Evolutionary conservation across 2,888 invertebrate genomes (phyloP), one percentile per base, ranked within the genome.

Genomic region (Melikaiella ostensackeni): DNA sequence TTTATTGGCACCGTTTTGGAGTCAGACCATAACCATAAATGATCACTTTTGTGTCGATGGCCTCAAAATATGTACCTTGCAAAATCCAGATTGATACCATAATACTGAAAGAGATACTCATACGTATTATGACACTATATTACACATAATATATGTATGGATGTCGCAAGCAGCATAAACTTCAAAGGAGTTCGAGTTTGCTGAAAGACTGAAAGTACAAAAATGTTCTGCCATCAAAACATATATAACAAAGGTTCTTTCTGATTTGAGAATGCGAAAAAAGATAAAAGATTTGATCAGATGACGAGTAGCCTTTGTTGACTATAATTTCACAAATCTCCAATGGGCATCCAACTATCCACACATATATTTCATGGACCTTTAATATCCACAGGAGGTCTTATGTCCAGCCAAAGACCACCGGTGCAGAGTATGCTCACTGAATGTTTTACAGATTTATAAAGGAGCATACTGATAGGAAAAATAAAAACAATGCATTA

Each of bases 361-460:
- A 27, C 27, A 27, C 59, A 46, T 70, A 50, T 70, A 70, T 70
- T 13, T 70, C 70, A 70, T 70, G 70, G 50, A 27, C 30, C 50
- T 70, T 66, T 70, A 70, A 46, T 70, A 70, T 50, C 70, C 70
- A 70, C 70, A 55, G 70, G 70, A 46, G 70, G 70, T 70, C 70
- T 50, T 50, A 70, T 70, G 46, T 55, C 50, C 70, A n/a, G 30
- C 50, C n/a, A 70, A 46, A 70, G 70, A 70, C 70, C 50, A 70
- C 70, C 50, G 70, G 46, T 50, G n/a, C 70, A 70, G 42, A 27
- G 30, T 70, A 33, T 55, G 30, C 46, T 70, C 33, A 30, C 50
- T 50, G 70, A 70, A 33, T 70, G 70, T n/a, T 70, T 70, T 70
- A 70, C 50, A 46, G 70, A 55, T 70, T 70, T 70, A 46, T 50